Evolutionary conservation across 2,888 invertebrate species (phyloP).

Genomic region (Belgica antarctica): DNA sequence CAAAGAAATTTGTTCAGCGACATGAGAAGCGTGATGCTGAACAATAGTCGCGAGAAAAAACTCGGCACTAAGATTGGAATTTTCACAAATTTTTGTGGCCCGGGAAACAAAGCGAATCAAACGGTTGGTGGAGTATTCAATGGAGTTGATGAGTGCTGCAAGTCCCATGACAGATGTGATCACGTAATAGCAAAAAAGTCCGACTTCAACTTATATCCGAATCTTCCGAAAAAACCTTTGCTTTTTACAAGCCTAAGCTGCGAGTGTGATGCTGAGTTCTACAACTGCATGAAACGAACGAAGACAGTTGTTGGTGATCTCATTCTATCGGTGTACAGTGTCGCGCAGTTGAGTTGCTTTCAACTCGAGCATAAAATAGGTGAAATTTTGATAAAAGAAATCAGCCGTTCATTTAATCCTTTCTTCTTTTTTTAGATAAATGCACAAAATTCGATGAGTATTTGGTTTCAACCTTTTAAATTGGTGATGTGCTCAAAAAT

Average conservation of each 20-base stretch:
- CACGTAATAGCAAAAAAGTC: not conserved
- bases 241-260: slow-evolving; percentile 16
- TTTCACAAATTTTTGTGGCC: slow-evolving; percentile 17
- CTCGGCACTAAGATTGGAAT: slow-evolving; percentile 8
- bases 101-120: not conserved
- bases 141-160: slow-evolving; percentile 13
- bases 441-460: slow-evolving; percentile 13
- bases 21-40: not conserved
- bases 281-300: slow-evolving; percentile 13
- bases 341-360: slow-evolving; percentile 18
- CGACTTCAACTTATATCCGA: not conserved
- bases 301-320: not conserved
- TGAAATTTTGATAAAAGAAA: no score
- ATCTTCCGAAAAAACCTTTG: not conserved
- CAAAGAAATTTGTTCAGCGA: not conserved
- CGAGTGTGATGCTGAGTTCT: slow-evolving; percentile 13
- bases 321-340: slow-evolving; percentile 6
- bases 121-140: not conserved
- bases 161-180: not conserved
- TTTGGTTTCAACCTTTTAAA: not conserved
- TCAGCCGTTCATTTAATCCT: no score
- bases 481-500: not conserved
- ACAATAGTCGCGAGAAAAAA: not conserved
- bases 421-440: no score
- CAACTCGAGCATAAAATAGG: not conserved